Evolutionary conservation across 2,888 invertebrate genomes (phyloP).

Genomic region (Microctonus hyperodae): DNA sequence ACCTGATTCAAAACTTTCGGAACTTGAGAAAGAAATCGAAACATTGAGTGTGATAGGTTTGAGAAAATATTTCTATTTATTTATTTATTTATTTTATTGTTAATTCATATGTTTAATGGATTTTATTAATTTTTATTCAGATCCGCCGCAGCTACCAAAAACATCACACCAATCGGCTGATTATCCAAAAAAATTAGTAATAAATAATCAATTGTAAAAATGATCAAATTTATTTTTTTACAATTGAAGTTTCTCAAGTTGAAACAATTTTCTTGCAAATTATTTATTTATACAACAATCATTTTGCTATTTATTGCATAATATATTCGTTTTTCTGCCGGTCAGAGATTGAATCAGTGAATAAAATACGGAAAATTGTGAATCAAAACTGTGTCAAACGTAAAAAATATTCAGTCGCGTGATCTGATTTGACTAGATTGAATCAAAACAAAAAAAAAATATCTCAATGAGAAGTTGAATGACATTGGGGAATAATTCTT

Average conservation of each 20-base stretch:
- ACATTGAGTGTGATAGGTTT: constrained; percentile 51
- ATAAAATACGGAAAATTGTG: no score
- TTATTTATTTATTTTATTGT: neutral
- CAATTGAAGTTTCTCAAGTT: neutral
- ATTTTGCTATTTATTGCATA: neutral
- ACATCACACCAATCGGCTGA: neutral
- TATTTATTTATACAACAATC: neutral
- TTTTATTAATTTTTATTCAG: neutral
- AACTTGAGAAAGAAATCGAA: constrained; percentile 44
- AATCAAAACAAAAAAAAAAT: neutral
- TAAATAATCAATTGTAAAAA: neutral
- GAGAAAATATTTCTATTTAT: constrained; percentile 5
- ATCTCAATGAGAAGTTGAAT: neutral
- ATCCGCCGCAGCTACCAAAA: neutral
- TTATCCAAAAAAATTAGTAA: neutral
- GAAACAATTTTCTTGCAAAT: neutral
- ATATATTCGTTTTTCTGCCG: neutral
- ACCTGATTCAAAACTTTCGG: constrained; percentile 43
- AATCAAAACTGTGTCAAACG: neutral
- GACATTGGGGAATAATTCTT: constrained; percentile 40
- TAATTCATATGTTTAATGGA: no score
- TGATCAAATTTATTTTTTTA: neutral
- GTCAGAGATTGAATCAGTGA: neutral
- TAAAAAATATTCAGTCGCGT: neutral
- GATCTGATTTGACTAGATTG: neutral